phyloP scores from a whole-genome alignment of 1,140 invertebrate genomes.

The Heliconius hermathena region DNA sequence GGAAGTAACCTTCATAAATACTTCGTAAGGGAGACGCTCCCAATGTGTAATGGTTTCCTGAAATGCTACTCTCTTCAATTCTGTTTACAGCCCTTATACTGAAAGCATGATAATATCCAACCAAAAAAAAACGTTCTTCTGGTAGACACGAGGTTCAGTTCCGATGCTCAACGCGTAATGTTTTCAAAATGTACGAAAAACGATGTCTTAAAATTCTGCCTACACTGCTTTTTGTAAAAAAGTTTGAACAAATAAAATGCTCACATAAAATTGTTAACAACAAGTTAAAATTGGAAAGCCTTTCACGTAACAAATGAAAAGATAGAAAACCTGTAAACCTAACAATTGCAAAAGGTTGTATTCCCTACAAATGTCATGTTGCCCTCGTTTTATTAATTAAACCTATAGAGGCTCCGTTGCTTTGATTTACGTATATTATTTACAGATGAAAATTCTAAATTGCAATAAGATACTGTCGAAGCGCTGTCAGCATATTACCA shows the following conservation, averaged over 20 bases:
- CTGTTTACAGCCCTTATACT: no score
- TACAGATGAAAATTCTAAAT: constrained; percentile 7
- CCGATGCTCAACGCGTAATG: no score
- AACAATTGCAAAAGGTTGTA: neutral
- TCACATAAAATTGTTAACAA: neutral
- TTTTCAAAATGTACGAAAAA: no score
- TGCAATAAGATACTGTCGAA: neutral
- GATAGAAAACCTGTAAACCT: neutral
- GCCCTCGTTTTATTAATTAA: constrained; percentile 45
- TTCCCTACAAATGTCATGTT: neutral
- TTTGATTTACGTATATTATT: constrained; percentile 29
- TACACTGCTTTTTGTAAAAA: no score
- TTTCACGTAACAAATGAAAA: neutral
- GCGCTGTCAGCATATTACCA: neutral
- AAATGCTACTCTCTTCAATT: no score
- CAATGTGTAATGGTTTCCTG: no score
- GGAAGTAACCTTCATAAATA: no score
- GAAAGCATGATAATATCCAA: no score
- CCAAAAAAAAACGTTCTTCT: no score
- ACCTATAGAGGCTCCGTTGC: constrained; percentile 26
- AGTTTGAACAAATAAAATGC: neutral
- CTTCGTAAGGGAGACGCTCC: no score
- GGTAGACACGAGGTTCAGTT: no score
- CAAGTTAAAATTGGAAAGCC: neutral
- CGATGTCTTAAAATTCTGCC: no score